Base-by-base conservation (phyloP, 37 sponge, comb jelly and placozoan genomes). In the Haliclona indistincta region DNA sequence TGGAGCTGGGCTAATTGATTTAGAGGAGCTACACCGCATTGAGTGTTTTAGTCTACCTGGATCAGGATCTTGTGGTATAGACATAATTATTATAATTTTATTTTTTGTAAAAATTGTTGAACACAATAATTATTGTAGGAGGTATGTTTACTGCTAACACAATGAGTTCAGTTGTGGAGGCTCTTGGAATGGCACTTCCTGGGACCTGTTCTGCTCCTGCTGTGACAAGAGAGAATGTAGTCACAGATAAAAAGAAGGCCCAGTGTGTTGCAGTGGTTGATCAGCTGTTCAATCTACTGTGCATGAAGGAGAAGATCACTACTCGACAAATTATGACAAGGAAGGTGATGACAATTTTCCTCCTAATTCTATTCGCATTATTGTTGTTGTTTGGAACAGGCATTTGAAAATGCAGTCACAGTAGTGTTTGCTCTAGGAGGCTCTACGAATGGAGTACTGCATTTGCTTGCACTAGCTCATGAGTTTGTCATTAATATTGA, bases 111-210 rank as follows among this genome's bases (percentile, higher is more conserved):
- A 47, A 47, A 47, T 10, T 47, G 15, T 17, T 15, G 15, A 47
- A 17, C 13, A 47, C 51, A 47, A 47, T 47, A 17, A 47, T 47
- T 47, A 15, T 47, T 47, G 2, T 62, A 89, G 90, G 90, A 30
- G 90, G 90, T 5, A 89, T 89, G 91, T 91, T 78, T 52, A 91
- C 87, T 38, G 91, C 91, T 13, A 91, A 86, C 67, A 86, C 91
- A n/a, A 91, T 91, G 87, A 86, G 82, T 10, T 75, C 83, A 47
- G 82, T 83, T 49, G 68, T 91, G 29, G 87, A 81, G 40, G 87
- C 91, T 45, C 49, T 86, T 39, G 86, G 86, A 54, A 86, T 86
- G 75, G 73, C 83, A 10, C 63, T 76, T 33, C 87, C 91, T 40
- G 86, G 82, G 0, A 83, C 89, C 51, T 86, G 85, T 23, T 82